phyloP scores from a whole-genome alignment of 2,113 vertebrate species.

The Pangasianodon hypophthalmus region DNA sequence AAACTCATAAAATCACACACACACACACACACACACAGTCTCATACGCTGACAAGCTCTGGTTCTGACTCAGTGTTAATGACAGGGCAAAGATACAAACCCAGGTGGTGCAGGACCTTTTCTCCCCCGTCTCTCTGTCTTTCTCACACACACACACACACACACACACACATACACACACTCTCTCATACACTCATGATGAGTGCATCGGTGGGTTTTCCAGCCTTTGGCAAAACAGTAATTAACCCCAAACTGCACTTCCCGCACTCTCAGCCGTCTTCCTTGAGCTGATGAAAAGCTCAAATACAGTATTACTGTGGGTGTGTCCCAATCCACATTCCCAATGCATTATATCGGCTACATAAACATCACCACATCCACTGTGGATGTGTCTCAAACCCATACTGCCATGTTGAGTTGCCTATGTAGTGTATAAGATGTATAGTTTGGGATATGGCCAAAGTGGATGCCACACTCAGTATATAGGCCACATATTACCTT shows the following conservation, averaged over 20 bases:
- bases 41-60: slow-evolving; percentile 25
- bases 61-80: slow-evolving; percentile 41
- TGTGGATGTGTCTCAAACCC: not conserved
- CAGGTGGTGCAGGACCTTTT: slow-evolving; percentile 43
- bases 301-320: not conserved
- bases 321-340: not conserved
- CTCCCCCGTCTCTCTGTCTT: slow-evolving; percentile 1
- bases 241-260: slow-evolving; percentile 42
- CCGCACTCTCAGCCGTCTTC: not conserved
- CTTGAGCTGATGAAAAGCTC: not conserved
- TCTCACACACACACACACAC: not conserved
- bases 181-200: not conserved
- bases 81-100: slow-evolving; percentile 36
- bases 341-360: not conserved
- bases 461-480: not conserved
- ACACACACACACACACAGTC: slow-evolving; percentile 1
- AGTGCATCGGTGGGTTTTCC: slow-evolving; percentile 3
- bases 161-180: not conserved
- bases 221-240: slow-evolving; percentile 39
- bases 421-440: not conserved
- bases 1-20: not conserved
- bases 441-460: not conserved
- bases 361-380: not conserved
- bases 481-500: not conserved
- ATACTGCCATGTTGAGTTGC: not conserved